Percentiles rank a stretch among this genome's conserved stretches.
Conservation (phyloP, 2,113 vertebrate species). For the Hypanus sabinus region DNA sequence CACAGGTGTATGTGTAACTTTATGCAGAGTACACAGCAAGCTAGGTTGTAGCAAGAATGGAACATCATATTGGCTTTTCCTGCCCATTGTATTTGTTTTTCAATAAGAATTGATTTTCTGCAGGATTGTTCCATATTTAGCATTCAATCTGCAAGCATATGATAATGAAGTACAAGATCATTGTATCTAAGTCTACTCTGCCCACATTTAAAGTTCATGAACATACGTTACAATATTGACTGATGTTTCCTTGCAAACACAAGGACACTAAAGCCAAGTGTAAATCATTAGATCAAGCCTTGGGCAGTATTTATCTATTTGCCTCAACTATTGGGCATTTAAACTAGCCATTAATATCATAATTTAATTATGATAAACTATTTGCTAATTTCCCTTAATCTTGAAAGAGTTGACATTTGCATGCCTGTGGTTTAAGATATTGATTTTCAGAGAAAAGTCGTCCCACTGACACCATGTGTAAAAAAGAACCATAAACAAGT, state of each 20-base stretch:
- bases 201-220: not conserved
- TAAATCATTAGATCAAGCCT: not conserved
- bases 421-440: not conserved
- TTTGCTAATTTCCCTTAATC: not conserved
- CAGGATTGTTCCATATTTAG: not conserved
- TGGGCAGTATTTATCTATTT: not conserved
- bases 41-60: not conserved
- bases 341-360: not conserved
- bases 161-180: not conserved
- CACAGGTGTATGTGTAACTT: not conserved
- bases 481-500: not conserved
- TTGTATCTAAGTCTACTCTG: not conserved
- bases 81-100: not conserved
- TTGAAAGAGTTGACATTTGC: conserved; percentile 13
- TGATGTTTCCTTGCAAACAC: not conserved
- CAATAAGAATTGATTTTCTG: not conserved
- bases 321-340: not conserved
- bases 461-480: not conserved
- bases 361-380: not conserved
- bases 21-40: not conserved
- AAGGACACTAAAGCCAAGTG: not conserved
- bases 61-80: not conserved
- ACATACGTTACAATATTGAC: not conserved
- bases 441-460: not conserved
- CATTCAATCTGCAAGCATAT: not conserved